Evolutionary conservation across 2,113 vertebrate species (phyloP), one percentile per base, ranked within the genome.

Genomic region (Thalassoma bifasciatum): DNA sequence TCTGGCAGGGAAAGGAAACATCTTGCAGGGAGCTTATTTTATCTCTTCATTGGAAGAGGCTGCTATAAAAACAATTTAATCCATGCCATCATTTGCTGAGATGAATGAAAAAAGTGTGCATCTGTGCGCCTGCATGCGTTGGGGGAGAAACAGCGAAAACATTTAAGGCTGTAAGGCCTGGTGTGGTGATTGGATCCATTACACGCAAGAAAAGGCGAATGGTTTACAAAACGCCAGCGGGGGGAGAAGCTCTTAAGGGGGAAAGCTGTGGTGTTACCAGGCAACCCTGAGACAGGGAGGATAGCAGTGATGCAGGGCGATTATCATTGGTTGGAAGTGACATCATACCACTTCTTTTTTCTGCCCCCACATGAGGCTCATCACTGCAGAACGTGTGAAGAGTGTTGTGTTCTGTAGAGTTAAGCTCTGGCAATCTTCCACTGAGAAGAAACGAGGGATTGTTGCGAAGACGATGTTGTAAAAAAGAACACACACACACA

Each of bases 241-340:
- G 69, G 75, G 66, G 71, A n/a, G 54, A 34, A 60, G 77, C 87
- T 90, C 77, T 85, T 87, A 65, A 81, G 69, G 77, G 83, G 80
- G 84, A 82, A 91, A 80, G 89, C 89, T 85, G 87, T 81, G 72
- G 59, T 91, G 93, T 95, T 94, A 86, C 94, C 83, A 86, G 84
- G 94, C 86, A 92, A 94, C 93, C 59, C 0, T 4, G 68, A 75
- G 85, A 82, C 78, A 34, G 81, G 82, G 86, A 93, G 91, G 91
- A 90, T 87, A 72, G 88, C 83, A 53, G 82, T 90, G 85, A 92
- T 94, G 92, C 91, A 91, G 93, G 86, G 71, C 80, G 87, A 91
- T 90, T 90, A 85, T 91, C 92, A 95, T 94, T 95, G 94, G 94
- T 79, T 87, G 75, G 83, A 88, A 82, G 91, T 95, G 90, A 95